These are phyloP conservation scores for Xiphophorus hellerii DNA, from an alignment of 2,113 vertebrate species.

Conservation along the genomic window DNA sequence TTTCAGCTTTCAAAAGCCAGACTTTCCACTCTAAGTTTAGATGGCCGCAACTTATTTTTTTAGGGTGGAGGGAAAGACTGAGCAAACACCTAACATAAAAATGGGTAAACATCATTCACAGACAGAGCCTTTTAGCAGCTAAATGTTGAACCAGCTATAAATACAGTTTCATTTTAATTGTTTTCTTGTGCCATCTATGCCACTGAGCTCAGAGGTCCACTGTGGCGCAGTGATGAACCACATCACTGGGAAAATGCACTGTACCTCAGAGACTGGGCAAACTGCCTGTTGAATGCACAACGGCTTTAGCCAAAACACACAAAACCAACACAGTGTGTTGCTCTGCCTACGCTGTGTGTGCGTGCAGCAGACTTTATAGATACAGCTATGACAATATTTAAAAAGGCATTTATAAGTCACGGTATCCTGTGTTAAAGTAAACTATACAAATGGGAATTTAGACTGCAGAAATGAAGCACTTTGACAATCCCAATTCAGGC, in stretches of 20 bases:
- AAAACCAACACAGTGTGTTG: constrained; percentile 55
- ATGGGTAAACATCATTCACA: constrained; percentile 69
- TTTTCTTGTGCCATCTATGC: constrained; percentile 75
- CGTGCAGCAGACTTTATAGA: constrained; percentile 28
- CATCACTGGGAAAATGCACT: constrained; percentile 74
- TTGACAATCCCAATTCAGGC: constrained; percentile 5
- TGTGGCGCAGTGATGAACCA: constrained; percentile 70
- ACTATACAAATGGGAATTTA: constrained; percentile 17
- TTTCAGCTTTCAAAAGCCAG: constrained; percentile 45
- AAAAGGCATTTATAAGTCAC: constrained; percentile 43
- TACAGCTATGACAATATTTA: constrained; percentile 53
- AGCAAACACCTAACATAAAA: constrained; percentile 65
- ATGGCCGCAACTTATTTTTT: constrained; percentile 47
- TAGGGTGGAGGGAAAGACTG: constrained; percentile 54
- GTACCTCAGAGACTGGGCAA: constrained; percentile 72
- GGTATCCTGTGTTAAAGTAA: constrained; percentile 18
- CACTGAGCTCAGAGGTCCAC: constrained; percentile 67
- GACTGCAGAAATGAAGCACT: constrained; percentile 32
- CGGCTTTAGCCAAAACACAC: constrained; percentile 76
- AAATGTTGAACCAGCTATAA: constrained; percentile 77
- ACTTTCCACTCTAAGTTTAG: constrained; percentile 62
- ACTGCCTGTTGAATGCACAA: constrained; percentile 74
- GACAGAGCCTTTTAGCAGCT: constrained; percentile 64
- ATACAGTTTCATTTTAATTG: constrained; percentile 75
- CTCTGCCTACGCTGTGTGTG: constrained; percentile 33